Evolutionary conservation across 2,888 invertebrate genomes (phyloP).

Genomic region (Drosophila kuntzei): DNA sequence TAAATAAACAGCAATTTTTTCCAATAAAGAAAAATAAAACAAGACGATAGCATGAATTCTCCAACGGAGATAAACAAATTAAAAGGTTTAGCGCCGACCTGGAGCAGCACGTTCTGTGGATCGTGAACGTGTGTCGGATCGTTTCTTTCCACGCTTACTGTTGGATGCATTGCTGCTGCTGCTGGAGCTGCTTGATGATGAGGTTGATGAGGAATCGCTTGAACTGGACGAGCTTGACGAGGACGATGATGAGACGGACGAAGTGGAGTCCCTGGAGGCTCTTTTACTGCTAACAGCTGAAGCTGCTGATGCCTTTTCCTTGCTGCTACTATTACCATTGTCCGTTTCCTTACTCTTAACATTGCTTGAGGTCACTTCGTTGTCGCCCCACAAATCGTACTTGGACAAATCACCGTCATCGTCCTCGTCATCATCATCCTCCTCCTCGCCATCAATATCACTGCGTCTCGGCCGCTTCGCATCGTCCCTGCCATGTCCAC

Average conservation of each 20-base stretch:
- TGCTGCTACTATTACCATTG: slow-evolving; percentile 42
- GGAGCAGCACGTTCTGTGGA: slow-evolving; percentile 17
- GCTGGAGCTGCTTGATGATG: slow-evolving; percentile 66
- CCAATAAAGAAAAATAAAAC: slow-evolving; percentile 25
- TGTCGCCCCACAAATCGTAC: slow-evolving; percentile 91
- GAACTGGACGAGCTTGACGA: slow-evolving; percentile 73
- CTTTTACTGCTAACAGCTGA: slow-evolving; percentile 50
- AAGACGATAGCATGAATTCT: slow-evolving; percentile 25
- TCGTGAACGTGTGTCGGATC: slow-evolving; percentile 51
- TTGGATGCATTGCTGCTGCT: slow-evolving; percentile 58
- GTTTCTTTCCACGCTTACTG: slow-evolving; percentile 55
- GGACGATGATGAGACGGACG: slow-evolving; percentile 78
- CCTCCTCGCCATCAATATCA: slow-evolving; percentile 78
- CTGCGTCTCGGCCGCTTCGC: slow-evolving; percentile 51
- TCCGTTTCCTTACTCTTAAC: slow-evolving; percentile 51
- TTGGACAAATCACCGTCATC: slow-evolving; percentile 91
- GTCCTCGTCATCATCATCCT: slow-evolving; percentile 86
- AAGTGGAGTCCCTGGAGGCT: slow-evolving; percentile 68
- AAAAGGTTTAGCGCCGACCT: slow-evolving; percentile 23
- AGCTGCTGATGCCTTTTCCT: slow-evolving; percentile 34
- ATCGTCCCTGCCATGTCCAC: slow-evolving; percentile 72
- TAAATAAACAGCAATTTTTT: slow-evolving; percentile 64
- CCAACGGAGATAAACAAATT: slow-evolving; percentile 28
- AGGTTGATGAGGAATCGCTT: slow-evolving; percentile 55
- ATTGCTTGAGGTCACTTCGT: slow-evolving; percentile 85